phyloP scores from a whole-genome alignment of 92 coral and sea anemone species.

The Micromussa lordhowensis region DNA sequence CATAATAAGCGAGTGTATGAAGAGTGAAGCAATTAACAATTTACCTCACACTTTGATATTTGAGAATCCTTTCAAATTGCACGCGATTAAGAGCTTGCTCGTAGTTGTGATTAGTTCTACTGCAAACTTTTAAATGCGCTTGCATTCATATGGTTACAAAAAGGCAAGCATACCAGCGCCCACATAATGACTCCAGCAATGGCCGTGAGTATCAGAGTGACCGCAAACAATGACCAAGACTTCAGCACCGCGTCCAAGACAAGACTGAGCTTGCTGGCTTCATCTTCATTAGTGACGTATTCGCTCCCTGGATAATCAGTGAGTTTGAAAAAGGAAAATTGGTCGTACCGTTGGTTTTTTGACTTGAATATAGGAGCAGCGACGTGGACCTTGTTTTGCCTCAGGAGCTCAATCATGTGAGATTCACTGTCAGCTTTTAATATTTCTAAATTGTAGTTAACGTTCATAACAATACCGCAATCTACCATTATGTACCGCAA shows the following conservation, averaged over 20 bases:
- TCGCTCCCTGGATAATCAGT: constrained; percentile 39
- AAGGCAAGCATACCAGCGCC: constrained; percentile 32
- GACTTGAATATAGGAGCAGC: constrained; percentile 35
- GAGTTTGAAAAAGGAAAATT: constrained; percentile 29
- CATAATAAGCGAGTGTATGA: too few relatives aligned
- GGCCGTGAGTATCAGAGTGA: constrained; percentile 16
- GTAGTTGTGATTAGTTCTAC: too few relatives aligned
- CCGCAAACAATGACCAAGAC: constrained; percentile 43
- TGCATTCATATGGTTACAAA: too few relatives aligned
- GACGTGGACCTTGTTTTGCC: constrained; percentile 2
- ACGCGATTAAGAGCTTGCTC: too few relatives aligned
- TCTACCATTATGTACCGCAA: not conserved
- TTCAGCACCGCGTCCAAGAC: constrained; percentile 21
- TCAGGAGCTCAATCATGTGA: constrained; percentile 26
- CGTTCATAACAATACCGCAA: not conserved
- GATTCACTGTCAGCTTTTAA: too few relatives aligned
- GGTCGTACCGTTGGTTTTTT: not conserved
- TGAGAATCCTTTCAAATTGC: too few relatives aligned
- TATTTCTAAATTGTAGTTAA: not conserved
- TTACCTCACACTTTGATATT: too few relatives aligned
- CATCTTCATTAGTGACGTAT: not conserved
- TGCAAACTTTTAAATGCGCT: too few relatives aligned
- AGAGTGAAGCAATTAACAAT: too few relatives aligned
- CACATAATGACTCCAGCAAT: constrained; percentile 22
- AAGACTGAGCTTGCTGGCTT: not conserved